These are phyloP conservation scores for Callopanchax toddi DNA, from an alignment of 2,113 vertebrate species.

Conservation along the genomic window DNA sequence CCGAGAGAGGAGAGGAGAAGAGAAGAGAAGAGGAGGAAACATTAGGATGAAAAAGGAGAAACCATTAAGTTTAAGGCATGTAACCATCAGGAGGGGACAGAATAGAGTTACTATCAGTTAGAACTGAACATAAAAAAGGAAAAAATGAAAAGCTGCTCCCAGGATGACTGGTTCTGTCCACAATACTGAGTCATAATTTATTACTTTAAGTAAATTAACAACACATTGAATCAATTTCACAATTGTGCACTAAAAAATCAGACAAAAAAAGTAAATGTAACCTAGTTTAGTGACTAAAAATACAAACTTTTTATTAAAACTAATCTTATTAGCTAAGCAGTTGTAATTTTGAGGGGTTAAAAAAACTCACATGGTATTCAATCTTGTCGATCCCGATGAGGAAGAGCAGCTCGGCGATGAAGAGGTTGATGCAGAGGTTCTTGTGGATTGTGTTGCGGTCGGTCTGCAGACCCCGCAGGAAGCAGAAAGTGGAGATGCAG, in stretches of 20 bases:
- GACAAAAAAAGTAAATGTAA: slow-evolving; percentile 6
- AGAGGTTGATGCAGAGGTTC: slow-evolving; percentile 97
- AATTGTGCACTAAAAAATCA: slow-evolving; percentile 5
- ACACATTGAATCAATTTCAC: slow-evolving; percentile 35
- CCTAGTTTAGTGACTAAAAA: background rate
- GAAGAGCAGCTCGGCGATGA: slow-evolving; percentile 94
- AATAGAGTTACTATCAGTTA: slow-evolving; percentile 30
- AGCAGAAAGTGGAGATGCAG: slow-evolving; percentile 96
- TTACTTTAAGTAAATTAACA: slow-evolving; percentile 37
- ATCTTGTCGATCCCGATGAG: slow-evolving; percentile 96
- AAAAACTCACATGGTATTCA: slow-evolving; percentile 88
- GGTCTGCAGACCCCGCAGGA: slow-evolving; percentile 91
- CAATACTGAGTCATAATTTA: slow-evolving; percentile 48
- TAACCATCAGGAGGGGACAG: slow-evolving; percentile 24
- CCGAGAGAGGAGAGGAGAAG: slow-evolving; percentile 3
- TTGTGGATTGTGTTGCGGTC: slow-evolving; percentile 97
- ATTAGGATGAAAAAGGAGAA: slow-evolving; percentile 26
- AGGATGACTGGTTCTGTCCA: slow-evolving; percentile 32
- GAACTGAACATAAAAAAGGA: slow-evolving; percentile 15
- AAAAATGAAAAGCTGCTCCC: slow-evolving; percentile 44
- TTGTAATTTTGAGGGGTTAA: background rate
- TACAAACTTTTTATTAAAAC: too few relatives aligned
- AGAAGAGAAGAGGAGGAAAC: slow-evolving; percentile 14
- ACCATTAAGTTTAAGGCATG: slow-evolving; percentile 23
- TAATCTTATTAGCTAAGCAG: too few relatives aligned